Evolutionary conservation across 1,140 invertebrate species (phyloP).

Genomic region (Orchestia grillus): DNA sequence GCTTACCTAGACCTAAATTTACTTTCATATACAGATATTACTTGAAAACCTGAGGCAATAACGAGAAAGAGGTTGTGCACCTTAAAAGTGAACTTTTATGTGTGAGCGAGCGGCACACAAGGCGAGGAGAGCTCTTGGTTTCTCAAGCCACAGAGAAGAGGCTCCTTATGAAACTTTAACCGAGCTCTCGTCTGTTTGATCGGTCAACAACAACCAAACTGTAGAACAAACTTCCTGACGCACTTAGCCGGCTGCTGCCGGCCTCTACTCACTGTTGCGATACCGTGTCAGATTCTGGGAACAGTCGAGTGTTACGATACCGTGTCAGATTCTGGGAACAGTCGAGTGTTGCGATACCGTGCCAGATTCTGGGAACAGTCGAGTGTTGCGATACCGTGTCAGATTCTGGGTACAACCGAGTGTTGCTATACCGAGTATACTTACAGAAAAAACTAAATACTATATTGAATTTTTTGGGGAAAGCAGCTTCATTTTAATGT

Average conservation of each 20-base stretch:
- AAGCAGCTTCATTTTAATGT: too few relatives aligned
- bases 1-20: too few relatives aligned
- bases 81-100: neutral
- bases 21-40: too few relatives aligned
- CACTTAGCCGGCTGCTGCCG: neutral
- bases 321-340: too few relatives aligned
- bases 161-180: neutral
- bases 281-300: neutral
- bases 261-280: neutral
- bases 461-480: too few relatives aligned
- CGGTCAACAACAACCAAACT: neutral
- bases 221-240: neutral
- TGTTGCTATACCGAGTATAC: too few relatives aligned
- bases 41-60: neutral
- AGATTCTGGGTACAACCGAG: neutral
- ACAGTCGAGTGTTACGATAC: neutral
- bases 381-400: neutral
- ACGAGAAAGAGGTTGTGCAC: neutral
- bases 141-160: neutral
- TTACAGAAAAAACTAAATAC: too few relatives aligned
- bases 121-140: neutral
- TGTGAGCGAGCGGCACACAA: neutral
- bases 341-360: neutral
- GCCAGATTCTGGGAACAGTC: neutral
- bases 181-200: neutral